phyloP scores from a whole-genome alignment of 2,888 invertebrate species.

The Drosophila suboccidentalis region DNA sequence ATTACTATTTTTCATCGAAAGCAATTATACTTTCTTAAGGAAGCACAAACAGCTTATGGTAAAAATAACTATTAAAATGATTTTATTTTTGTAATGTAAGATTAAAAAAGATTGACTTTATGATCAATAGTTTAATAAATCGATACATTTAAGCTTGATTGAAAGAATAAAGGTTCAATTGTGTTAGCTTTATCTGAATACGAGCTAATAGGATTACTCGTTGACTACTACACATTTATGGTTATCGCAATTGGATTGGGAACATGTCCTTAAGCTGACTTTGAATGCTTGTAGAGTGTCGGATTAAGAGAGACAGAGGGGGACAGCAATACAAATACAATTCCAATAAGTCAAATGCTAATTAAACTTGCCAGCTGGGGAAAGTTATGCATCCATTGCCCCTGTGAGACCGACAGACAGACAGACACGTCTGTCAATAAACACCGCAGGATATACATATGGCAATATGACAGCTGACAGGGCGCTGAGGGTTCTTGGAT shows the following conservation, averaged over 20 bases:
- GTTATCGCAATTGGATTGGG: background rate
- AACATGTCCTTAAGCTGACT: slow-evolving; percentile 6
- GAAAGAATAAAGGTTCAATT: background rate
- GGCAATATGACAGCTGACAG: slow-evolving; percentile 47
- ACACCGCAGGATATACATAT: slow-evolving; percentile 50
- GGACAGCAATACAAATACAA: slow-evolving; percentile 21
- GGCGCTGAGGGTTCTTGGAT: slow-evolving; percentile 14
- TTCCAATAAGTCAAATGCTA: slow-evolving; percentile 38
- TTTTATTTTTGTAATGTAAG: background rate
- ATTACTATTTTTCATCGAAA: too few relatives aligned
- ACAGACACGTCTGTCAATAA: slow-evolving; percentile 59
- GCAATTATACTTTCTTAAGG: too few relatives aligned
- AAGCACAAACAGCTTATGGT: too few relatives aligned
- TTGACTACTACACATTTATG: slow-evolving; percentile 1
- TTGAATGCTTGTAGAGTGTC: background rate
- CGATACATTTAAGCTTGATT: background rate
- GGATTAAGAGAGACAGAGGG: background rate
- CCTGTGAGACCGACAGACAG: slow-evolving; percentile 26
- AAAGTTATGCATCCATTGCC: slow-evolving; percentile 28
- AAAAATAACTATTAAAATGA: too few relatives aligned
- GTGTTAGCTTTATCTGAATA: background rate
- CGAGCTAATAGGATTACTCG: background rate
- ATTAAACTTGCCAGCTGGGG: slow-evolving; percentile 46
- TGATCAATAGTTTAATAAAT: background rate
- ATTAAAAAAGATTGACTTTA: background rate